Conservation (phyloP, 2,888 invertebrate species). For the Pseudoips prasinana region DNA sequence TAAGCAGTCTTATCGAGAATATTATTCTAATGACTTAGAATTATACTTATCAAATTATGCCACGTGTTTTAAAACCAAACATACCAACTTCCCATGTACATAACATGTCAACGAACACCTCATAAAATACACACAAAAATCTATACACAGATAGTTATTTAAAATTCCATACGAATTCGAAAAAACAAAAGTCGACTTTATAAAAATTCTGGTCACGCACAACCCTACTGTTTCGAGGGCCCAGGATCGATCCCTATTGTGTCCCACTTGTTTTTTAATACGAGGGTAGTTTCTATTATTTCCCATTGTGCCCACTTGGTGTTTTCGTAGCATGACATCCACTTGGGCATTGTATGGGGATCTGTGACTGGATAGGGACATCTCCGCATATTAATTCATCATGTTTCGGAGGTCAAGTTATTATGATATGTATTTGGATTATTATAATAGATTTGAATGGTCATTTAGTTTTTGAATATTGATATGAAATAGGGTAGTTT, state of each 20-base stretch:
- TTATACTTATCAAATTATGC: no score
- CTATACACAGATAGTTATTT: constrained; percentile 3
- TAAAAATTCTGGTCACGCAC: constrained; percentile 66
- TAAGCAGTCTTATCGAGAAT: no score
- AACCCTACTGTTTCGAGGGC: constrained; percentile 69
- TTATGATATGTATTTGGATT: constrained; percentile 32
- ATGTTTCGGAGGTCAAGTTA: constrained; percentile 59
- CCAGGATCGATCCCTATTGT: constrained; percentile 72
- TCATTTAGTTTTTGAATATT: no score
- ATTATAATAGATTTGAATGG: constrained; percentile 10
- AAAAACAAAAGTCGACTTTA: constrained; percentile 41
- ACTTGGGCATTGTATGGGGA: constrained; percentile 44
- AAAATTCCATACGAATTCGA: constrained; percentile 20
- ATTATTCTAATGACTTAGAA: no score
- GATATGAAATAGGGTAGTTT: no score
- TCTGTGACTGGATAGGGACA: constrained; percentile 18
- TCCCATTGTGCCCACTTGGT: constrained; percentile 61
- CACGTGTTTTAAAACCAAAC: no score
- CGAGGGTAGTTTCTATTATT: constrained; percentile 78
- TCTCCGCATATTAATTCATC: constrained; percentile 55
- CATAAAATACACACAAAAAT: no score
- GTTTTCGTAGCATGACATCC: constrained; percentile 75
- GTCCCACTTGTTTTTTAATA: constrained; percentile 77
- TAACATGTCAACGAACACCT: no score
- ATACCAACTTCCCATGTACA: no score